Evolutionary conservation across 2,888 invertebrate species (phyloP).

Genomic region (Vannuccia rotundouncinata): DNA sequence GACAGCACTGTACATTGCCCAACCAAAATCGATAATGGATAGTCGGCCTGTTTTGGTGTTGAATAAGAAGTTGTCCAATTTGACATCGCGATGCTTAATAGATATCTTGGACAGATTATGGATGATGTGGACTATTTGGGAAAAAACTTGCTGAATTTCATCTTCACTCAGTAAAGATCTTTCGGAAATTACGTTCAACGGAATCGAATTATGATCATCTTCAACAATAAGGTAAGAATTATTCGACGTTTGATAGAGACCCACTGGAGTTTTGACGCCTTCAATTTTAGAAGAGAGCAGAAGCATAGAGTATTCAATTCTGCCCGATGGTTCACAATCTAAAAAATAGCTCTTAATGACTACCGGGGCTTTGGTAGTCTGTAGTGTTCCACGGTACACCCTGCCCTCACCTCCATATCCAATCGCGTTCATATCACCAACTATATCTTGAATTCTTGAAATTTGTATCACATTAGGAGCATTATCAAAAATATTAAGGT

Average conservation of each 20-base stretch:
- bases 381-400: constrained; percentile 28
- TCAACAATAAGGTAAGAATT: constrained; percentile 35
- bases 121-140: constrained; percentile 35
- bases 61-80: constrained; percentile 35
- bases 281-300: constrained; percentile 26
- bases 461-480: too few species aligned
- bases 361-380: constrained; percentile 16
- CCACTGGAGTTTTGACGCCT: constrained; percentile 34
- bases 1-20: constrained; percentile 36
- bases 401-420: constrained; percentile 35
- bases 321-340: constrained; percentile 33
- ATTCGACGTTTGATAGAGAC: constrained; percentile 12
- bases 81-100: constrained; percentile 35
- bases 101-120: constrained; percentile 29
- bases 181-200: constrained; percentile 29
- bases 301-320: constrained; percentile 35
- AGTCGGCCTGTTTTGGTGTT: constrained; percentile 33
- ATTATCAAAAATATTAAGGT: too few species aligned
- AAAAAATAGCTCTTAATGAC: constrained; percentile 35
- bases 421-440: constrained; percentile 29
- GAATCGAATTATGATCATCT: constrained; percentile 38
- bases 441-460: constrained; percentile 28
- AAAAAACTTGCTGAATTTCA: constrained; percentile 34
- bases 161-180: constrained; percentile 13
- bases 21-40: constrained; percentile 34